Conservation (phyloP, 1,140 invertebrate genomes). For the Kradibia gibbosae region DNA sequence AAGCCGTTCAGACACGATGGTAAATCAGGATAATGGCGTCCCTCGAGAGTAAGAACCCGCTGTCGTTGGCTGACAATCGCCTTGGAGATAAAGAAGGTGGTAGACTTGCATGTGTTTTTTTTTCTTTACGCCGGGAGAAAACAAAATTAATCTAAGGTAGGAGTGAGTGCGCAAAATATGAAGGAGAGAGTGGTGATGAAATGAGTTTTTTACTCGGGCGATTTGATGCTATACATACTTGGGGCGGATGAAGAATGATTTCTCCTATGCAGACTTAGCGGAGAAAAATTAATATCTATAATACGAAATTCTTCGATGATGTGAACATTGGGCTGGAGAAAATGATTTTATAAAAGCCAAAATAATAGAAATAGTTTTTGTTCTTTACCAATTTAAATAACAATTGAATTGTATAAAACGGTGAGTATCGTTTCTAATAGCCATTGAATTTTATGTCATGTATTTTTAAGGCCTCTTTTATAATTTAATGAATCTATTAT, state of each 20-base stretch:
- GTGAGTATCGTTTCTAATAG: too few relatives aligned
- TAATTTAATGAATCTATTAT: too few relatives aligned
- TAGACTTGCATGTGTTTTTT: conserved; percentile 22
- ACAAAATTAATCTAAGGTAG: conserved; percentile 31
- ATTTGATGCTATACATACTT: neutral
- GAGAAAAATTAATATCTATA: conserved; percentile 20
- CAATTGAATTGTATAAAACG: too few relatives aligned
- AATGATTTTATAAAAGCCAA: too few relatives aligned
- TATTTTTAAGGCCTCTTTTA: too few relatives aligned
- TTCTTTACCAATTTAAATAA: too few relatives aligned
- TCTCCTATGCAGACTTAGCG: neutral
- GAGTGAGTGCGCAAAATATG: neutral
- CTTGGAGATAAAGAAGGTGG: conserved; percentile 47
- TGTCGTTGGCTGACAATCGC: conserved; percentile 29
- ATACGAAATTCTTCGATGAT: neutral
- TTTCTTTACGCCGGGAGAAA: neutral
- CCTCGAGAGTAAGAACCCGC: conserved; percentile 56
- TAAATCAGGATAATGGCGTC: conserved; percentile 70
- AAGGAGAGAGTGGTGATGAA: neutral
- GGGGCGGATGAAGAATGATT: conserved; percentile 32
- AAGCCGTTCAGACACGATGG: conserved; percentile 41
- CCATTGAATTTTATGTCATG: too few relatives aligned
- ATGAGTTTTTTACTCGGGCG: neutral
- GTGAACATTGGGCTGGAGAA: too few relatives aligned
- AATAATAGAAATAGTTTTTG: too few relatives aligned